Percentiles rank a stretch among this genome's conserved stretches.
Conservation (phyloP, 53 echinoderm and acorn worm species). For the Crossaster papposus region DNA sequence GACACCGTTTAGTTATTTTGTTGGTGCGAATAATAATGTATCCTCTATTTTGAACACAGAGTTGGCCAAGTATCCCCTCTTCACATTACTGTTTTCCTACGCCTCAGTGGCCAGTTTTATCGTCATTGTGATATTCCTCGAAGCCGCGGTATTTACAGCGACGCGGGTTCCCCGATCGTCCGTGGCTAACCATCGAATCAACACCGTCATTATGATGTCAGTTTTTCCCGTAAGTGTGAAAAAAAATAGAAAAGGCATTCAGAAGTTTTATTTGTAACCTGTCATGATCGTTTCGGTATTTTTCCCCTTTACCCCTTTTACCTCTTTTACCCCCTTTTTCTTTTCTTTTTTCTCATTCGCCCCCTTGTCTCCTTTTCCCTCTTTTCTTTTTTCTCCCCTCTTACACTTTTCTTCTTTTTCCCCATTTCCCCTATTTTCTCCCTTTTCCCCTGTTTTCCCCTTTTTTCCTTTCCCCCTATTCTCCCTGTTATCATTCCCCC, state of each 20-base stretch:
- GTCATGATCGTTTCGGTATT: not conserved
- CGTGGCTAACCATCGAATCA: slow-evolving; percentile 62
- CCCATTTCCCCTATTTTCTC: too few species aligned
- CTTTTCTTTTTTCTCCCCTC: too few species aligned
- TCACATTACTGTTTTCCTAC: slow-evolving; percentile 19
- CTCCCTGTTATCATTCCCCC: too few species aligned
- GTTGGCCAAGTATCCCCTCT: slow-evolving; percentile 31
- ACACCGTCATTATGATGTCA: slow-evolving; percentile 55
- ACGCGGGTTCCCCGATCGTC: slow-evolving; percentile 54
- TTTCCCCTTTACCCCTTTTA: not conserved
- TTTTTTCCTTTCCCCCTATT: too few species aligned
- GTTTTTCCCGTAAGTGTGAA: slow-evolving; percentile 47
- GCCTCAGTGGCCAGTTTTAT: slow-evolving; percentile 7
- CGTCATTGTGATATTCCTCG: slow-evolving; percentile 35
- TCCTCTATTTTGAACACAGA: not conserved
- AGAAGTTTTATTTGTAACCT: too few species aligned
- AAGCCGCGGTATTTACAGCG: slow-evolving; percentile 40
- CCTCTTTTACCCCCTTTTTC: too few species aligned
- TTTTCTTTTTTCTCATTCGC: not conserved
- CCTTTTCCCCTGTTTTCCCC: too few species aligned
- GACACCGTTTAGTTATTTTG: not conserved
- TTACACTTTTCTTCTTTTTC: too few species aligned
- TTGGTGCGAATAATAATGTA: not conserved
- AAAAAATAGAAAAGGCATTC: not conserved
- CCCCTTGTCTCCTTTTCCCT: not conserved